These are phyloP conservation scores for Autographa gamma DNA, from an alignment of 2,888 invertebrate genomes.

Conservation along the genomic window DNA sequence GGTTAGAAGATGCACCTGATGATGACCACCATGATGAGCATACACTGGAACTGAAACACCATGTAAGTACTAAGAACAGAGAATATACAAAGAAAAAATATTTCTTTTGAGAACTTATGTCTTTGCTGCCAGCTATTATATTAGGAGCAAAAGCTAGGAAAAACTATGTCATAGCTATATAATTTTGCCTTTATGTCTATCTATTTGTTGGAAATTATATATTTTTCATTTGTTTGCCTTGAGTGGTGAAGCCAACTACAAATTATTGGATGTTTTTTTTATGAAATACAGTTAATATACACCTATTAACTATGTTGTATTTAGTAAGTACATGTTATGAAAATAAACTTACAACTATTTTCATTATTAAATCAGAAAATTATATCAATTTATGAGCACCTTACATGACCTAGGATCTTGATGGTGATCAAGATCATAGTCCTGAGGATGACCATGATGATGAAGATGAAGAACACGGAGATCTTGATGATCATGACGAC, in stretches of 20 bases:
- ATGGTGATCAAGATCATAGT: constrained; percentile 64
- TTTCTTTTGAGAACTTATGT: too few species aligned
- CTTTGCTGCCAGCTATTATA: too few species aligned
- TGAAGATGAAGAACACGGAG: constrained; percentile 64
- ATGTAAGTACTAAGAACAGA: constrained; percentile 72
- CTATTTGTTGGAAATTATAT: too few species aligned
- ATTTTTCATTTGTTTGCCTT: too few species aligned
- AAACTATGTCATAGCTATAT: too few species aligned
- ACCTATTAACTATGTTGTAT: neutral
- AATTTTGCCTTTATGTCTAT: too few species aligned
- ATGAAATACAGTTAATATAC: too few species aligned
- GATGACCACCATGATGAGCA: constrained; percentile 88
- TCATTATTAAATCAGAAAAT: neutral
- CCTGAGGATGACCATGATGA: constrained; percentile 68
- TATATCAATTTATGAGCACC: neutral
- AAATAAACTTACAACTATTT: neutral
- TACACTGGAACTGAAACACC: constrained; percentile 85
- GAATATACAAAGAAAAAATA: constrained; percentile 59
- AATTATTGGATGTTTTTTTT: too few species aligned
- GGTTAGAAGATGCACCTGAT: constrained; percentile 91
- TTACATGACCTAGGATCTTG: constrained; percentile 43
- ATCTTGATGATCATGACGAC: constrained; percentile 54
- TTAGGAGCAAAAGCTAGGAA: too few species aligned
- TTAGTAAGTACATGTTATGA: neutral
- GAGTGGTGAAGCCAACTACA: too few species aligned